These are phyloP conservation scores for Rugalucina vietnamica DNA, from an alignment of 2,888 invertebrate genomes.

Conservation along the genomic window DNA sequence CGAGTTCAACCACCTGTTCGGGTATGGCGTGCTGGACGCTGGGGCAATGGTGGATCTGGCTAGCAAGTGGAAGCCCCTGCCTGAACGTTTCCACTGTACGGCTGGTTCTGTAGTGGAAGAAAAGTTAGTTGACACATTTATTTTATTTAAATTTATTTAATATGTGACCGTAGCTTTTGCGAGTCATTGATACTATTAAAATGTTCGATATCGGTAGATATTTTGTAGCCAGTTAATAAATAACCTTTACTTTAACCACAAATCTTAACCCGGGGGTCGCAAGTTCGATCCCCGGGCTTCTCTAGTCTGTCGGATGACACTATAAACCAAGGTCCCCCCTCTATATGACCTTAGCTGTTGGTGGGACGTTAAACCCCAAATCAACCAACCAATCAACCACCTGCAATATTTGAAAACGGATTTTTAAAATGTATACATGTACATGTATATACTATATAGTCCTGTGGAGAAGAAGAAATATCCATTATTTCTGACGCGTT, in stretches of 20 bases:
- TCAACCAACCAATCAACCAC: no score
- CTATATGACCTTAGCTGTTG: no score
- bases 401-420: no score
- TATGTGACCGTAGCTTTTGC: no score
- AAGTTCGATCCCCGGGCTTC: not conserved
- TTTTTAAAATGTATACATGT: no score
- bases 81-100: slow-evolving; percentile 98
- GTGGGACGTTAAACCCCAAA: no score
- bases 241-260: not conserved
- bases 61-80: slow-evolving; percentile 97
- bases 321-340: not conserved
- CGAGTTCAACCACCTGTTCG: slow-evolving; percentile 99
- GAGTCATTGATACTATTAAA: not conserved
- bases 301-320: not conserved
- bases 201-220: no score
- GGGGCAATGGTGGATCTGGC: slow-evolving; percentile 99
- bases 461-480: no score
- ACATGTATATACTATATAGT: no score
- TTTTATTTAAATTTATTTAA: no score
- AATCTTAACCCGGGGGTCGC: not conserved
- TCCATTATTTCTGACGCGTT: no score
- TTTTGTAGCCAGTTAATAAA: not conserved
- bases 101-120: slow-evolving; percentile 92
- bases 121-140: no score
- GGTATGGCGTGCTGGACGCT: slow-evolving; percentile 98